phyloP scores from a whole-genome alignment of 2,888 invertebrate species.

The Actias luna region DNA sequence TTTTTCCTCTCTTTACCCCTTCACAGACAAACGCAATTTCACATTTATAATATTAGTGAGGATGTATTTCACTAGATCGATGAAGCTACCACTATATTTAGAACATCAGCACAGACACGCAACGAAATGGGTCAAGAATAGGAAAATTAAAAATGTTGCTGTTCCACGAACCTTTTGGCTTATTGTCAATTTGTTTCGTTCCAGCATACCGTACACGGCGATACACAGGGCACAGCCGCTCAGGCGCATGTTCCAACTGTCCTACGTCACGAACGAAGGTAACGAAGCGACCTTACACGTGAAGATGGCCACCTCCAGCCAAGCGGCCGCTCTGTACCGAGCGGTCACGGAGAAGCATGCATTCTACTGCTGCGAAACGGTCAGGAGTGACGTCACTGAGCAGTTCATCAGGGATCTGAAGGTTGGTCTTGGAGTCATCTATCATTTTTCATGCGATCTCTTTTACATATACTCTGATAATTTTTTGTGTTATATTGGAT shows the following conservation, averaged over 20 bases:
- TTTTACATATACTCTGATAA: no score
- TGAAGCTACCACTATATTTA: no score
- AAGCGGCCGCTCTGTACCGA: conserved; percentile 91
- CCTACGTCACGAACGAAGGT: conserved; percentile 86
- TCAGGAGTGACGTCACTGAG: conserved; percentile 91
- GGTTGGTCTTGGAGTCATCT: conserved; percentile 54
- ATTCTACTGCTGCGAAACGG: conserved; percentile 96
- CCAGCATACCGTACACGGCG: conserved; percentile 90
- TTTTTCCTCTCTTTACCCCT: no score
- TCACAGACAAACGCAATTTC: no score
- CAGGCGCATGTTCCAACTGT: conserved; percentile 87
- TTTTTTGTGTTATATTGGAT: no score
- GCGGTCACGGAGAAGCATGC: conserved; percentile 96
- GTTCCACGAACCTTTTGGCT: neutral
- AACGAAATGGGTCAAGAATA: no score
- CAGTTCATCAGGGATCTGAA: conserved; percentile 95
- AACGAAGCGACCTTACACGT: conserved; percentile 87
- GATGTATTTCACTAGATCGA: no score
- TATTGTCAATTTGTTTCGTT: conserved; percentile 30
- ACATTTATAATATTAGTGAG: no score
- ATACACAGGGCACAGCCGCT: conserved; percentile 90
- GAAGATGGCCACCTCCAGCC: conserved; percentile 90
- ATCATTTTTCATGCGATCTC: neutral
- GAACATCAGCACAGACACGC: no score
- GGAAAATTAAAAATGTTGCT: no score